A percentile compares a stretch with the other conserved stretches of the same genome.
Evolutionary conservation across 2,888 invertebrate species (phyloP).

Genomic region (Germaria angustata): DNA sequence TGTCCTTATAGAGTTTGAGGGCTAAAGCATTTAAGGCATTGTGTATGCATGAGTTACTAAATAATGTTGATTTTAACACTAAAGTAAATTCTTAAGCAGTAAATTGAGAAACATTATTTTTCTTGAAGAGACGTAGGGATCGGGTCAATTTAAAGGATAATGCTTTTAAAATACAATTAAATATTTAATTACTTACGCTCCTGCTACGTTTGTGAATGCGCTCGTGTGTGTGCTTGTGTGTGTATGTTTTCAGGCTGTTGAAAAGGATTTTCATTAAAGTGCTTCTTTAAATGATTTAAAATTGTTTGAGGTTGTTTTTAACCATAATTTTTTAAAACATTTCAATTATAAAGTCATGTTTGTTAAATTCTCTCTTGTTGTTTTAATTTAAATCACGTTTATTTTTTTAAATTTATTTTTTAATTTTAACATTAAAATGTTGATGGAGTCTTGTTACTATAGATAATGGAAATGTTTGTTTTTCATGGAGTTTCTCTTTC

Average conservation of each 20-base stretch:
- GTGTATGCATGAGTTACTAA: constrained; percentile 78
- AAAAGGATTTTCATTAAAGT: constrained; percentile 51
- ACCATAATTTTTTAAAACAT: constrained; percentile 59
- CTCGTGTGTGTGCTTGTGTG: neutral
- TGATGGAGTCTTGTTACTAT: constrained; percentile 18
- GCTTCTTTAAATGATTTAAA: constrained; percentile 53
- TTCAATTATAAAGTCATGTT: constrained; percentile 65
- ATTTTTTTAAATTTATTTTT: constrained; percentile 47
- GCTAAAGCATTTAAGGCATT: constrained; percentile 70
- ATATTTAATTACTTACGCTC: constrained; percentile 45
- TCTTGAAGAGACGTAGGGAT: neutral
- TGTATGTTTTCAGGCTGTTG: constrained; percentile 9
- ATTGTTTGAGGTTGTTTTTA: constrained; percentile 42
- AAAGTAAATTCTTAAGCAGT: constrained; percentile 61
- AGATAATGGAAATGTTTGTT: constrained; percentile 36
- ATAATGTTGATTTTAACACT: constrained; percentile 77
- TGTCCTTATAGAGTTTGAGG: constrained; percentile 17
- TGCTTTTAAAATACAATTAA: constrained; percentile 34
- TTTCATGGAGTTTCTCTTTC: constrained; percentile 31
- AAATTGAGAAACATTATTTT: constrained; percentile 49
- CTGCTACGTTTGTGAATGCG: too few species aligned
- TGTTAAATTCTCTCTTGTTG: constrained; percentile 32
- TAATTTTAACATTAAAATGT: constrained; percentile 19
- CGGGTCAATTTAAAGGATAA: neutral
- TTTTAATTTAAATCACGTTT: constrained; percentile 63